phyloP scores from a whole-genome alignment of 2,113 vertebrate species.

The Istiophorus platypterus region DNA sequence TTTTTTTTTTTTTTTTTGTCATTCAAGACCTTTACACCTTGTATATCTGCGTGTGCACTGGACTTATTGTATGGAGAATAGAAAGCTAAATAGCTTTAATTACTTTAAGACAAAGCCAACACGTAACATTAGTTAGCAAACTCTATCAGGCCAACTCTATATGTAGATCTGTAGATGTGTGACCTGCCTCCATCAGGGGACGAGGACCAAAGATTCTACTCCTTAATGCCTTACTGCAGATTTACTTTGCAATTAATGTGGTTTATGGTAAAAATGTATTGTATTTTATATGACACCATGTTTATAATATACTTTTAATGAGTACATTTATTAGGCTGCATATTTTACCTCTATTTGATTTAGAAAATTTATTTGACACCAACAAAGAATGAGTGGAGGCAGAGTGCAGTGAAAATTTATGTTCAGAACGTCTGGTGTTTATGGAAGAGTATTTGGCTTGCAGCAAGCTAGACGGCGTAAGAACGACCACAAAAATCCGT shows the following conservation, averaged over 20 bases:
- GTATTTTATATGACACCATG: background rate
- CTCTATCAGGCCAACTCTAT: no score
- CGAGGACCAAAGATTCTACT: background rate
- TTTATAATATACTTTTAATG: background rate
- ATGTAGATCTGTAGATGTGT: background rate
- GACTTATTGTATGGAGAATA: background rate
- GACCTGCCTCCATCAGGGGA: background rate
- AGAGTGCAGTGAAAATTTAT: background rate
- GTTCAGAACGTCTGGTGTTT: background rate
- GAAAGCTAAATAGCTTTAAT: no score
- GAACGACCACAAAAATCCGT: background rate
- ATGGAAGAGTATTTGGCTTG: background rate
- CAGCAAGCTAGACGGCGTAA: background rate
- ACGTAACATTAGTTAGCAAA: no score
- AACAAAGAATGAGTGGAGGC: background rate
- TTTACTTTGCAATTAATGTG: no score
- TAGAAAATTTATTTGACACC: background rate
- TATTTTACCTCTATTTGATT: background rate
- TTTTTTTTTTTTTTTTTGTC: background rate
- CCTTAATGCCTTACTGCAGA: no score
- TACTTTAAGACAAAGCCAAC: no score
- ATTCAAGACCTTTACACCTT: background rate
- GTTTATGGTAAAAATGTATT: background rate
- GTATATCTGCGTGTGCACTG: background rate
- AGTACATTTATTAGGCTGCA: background rate